These are phyloP conservation scores for Embiotoca jacksoni DNA, from an alignment of 2,113 vertebrate species.

Conservation along the genomic window DNA sequence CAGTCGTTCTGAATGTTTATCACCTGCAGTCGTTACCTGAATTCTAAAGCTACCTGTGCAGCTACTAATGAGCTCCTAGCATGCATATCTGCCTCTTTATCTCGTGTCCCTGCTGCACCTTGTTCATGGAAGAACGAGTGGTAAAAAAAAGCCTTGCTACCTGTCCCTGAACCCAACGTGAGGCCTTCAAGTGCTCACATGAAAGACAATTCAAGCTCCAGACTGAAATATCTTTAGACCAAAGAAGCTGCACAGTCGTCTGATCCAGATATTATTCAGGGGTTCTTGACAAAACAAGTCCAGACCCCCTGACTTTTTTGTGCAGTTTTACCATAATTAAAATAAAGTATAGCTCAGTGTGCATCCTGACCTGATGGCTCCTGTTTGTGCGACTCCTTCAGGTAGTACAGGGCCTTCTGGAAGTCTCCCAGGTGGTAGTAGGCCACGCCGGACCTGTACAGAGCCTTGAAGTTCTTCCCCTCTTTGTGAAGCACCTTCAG, in stretches of 20 bases:
- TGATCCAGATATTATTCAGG: not conserved
- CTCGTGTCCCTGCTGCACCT: not conserved
- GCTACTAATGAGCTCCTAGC: constrained; percentile 4
- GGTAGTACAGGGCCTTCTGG: constrained; percentile 96
- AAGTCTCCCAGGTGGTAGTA: constrained; percentile 99
- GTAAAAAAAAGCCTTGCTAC: not conserved
- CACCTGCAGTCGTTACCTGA: not conserved
- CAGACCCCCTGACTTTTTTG: not conserved
- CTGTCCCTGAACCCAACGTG: not conserved
- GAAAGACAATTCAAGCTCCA: not conserved
- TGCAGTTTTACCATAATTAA: not conserved
- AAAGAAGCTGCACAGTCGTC: no score
- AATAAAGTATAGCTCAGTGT: not conserved
- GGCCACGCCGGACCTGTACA: constrained; percentile 97
- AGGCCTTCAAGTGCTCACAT: not conserved
- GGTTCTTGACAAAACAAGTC: not conserved
- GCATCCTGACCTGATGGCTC: constrained; percentile 90
- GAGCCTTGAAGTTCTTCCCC: constrained; percentile 97
- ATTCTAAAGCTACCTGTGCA: no score
- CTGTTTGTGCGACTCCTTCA: constrained; percentile 96
- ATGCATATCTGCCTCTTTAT: not conserved
- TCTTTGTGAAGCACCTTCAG: constrained; percentile 98
- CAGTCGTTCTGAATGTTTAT: not conserved
- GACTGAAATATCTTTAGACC: not conserved
- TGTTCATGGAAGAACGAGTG: not conserved